These are phyloP conservation scores for Triplophysa tibetana DNA, from an alignment of 2,113 vertebrate species.

Conservation along the genomic window DNA sequence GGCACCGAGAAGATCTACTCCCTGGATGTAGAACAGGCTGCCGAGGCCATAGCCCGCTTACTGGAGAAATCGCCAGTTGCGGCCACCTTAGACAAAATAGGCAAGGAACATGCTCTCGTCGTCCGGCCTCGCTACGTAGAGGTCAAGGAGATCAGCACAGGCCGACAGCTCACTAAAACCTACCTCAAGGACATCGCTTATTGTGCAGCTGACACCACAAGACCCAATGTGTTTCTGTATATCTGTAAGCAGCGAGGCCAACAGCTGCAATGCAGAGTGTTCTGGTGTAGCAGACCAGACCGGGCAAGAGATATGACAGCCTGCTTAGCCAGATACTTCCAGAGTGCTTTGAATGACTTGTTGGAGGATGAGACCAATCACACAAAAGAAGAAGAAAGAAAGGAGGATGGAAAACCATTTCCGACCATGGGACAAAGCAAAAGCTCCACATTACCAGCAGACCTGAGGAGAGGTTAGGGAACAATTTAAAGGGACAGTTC, in stretches of 20 bases:
- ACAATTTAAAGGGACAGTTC: too few species aligned
- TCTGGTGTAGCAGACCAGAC: constrained; percentile 53
- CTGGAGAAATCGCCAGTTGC: constrained; percentile 17
- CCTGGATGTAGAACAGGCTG: constrained; percentile 52
- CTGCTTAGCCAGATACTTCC: constrained; percentile 54
- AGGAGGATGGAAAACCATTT: not conserved
- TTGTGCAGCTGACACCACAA: constrained; percentile 38
- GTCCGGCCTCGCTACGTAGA: constrained; percentile 56
- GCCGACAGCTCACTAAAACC: constrained; percentile 58
- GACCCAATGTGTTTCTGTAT: constrained; percentile 56
- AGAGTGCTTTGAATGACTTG: constrained; percentile 53
- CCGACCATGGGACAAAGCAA: not conserved
- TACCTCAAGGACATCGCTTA: constrained; percentile 59
- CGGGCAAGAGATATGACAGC: constrained; percentile 48
- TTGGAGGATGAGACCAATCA: constrained; percentile 31
- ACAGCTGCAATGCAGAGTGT: constrained; percentile 56
- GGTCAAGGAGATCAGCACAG: constrained; percentile 59
- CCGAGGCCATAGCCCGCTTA: constrained; percentile 44
- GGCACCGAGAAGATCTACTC: constrained; percentile 58
- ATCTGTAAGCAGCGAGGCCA: constrained; percentile 52
- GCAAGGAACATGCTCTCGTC: constrained; percentile 57
- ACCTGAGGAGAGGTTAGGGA: constrained; percentile 44
- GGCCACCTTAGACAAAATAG: constrained; percentile 20
- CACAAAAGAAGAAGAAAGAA: constrained; percentile 3
- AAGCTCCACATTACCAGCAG: constrained; percentile 16